Conservation (phyloP, 64 coral and sea anemone genomes). For the Actinia equina region DNA sequence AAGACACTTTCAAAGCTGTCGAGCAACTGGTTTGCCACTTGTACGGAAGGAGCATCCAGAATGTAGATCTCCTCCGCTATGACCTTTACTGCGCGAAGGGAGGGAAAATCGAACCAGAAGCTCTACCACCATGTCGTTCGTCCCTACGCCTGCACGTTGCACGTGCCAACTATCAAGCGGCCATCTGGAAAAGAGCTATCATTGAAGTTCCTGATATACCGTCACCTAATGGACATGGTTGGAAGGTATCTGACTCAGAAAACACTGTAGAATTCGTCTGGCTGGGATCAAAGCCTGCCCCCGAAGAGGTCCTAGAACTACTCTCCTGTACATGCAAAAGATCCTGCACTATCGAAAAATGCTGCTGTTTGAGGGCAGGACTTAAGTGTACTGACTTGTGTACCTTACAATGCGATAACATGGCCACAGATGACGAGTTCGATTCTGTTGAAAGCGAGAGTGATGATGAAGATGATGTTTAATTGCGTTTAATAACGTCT, state of each 20-base stretch:
- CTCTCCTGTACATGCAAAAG: slow-evolving; percentile 27
- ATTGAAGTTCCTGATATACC: slow-evolving; percentile 33
- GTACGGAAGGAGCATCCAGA: slow-evolving; percentile 27
- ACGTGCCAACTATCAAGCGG: slow-evolving; percentile 52
- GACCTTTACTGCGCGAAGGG: slow-evolving; percentile 61
- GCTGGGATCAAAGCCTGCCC: slow-evolving; percentile 54
- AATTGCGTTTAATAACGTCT: neutral
- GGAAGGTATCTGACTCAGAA: neutral
- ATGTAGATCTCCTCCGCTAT: slow-evolving; percentile 41
- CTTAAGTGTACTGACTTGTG: slow-evolving; percentile 60
- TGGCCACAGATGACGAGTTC: slow-evolving; percentile 10
- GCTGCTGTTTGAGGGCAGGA: slow-evolving; percentile 47
- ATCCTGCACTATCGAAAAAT: slow-evolving; percentile 38
- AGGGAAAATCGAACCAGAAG: slow-evolving; percentile 52
- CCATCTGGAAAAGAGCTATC: slow-evolving; percentile 38
- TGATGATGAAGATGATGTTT: slow-evolving; percentile 20
- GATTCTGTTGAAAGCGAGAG: neutral
- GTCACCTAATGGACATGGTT: slow-evolving; percentile 26
- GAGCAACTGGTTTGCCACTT: slow-evolving; percentile 55
- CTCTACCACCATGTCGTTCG: slow-evolving; percentile 37
- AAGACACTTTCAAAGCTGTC: slow-evolving; percentile 25
- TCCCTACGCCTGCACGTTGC: slow-evolving; percentile 32
- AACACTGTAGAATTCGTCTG: slow-evolving; percentile 35
- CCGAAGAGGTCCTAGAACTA: slow-evolving; percentile 53
- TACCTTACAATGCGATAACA: slow-evolving; percentile 35